Evolutionary conservation across 1,140 invertebrate species (phyloP), one percentile per base, ranked within the genome.

Genomic region (Apolygus lucorum): DNA sequence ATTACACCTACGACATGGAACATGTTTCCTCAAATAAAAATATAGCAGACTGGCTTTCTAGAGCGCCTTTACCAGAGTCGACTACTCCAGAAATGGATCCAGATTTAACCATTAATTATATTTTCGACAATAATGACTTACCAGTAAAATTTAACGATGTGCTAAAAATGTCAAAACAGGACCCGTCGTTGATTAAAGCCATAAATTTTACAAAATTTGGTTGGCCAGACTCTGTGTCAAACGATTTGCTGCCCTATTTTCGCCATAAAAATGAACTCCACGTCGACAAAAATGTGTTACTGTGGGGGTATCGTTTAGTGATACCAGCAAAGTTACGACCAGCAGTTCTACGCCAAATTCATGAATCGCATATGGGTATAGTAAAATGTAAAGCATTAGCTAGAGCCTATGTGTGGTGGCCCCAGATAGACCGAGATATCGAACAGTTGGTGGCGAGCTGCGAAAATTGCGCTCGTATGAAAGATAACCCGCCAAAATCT

Each of bases 1-100:
- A 77, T 64, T 80, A 77, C 70, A 68, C 72, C 26, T 65, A 65
- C 26, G 17, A 11, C 27, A 63, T 63, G n/a, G 59, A 26, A 26
- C 59, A 22, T 26, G 59, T 28, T 2, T 4, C 11, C 13, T 17
- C 11, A 11, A 59, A 49, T 49, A 59, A 59, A 59, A 59, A 59
- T 59, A 14, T 22, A 59, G 22, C 54, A 4, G 54, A 59, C 54
- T 59, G 54, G 54, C 22, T 59, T 4, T 59, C 13, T 17, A 13
- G 54, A 59, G 54, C 11, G 11, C 54, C 22, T 13, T 21, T 59
- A 4, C 22, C 54, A 14, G 54, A 59, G 2, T 11, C 54, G 8
- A 49, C 22, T 11, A 4, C 4, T 13, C 22, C 22, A 22, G 54
- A 59, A 4, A 24, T 11, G 8, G 4, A 21, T 22, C 4, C 11